phyloP scores from a whole-genome alignment of 30 jellyfish, hydroid and myxozoan species.

The Haliclystus octoradiatus region DNA sequence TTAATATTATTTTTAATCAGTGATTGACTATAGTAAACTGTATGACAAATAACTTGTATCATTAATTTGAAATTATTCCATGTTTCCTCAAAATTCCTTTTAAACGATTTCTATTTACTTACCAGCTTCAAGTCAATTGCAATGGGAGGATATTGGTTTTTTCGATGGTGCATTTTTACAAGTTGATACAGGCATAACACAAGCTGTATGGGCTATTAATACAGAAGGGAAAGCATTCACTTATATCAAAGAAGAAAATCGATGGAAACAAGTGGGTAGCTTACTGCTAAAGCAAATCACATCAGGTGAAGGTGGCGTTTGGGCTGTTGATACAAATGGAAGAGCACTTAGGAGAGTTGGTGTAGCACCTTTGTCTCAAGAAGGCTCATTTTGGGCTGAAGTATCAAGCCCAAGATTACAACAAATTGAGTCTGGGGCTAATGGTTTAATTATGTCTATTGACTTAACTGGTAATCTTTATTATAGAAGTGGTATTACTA shows the following conservation, averaged over 20 bases:
- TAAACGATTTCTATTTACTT: too few species aligned
- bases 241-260: slow-evolving; percentile 6
- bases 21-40: too few species aligned
- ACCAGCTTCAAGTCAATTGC: slow-evolving; percentile 3
- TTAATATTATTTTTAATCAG: too few species aligned
- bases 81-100: too few species aligned
- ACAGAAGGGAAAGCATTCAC: slow-evolving; percentile 22
- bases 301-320: slow-evolving; percentile 87
- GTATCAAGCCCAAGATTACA: slow-evolving; percentile 16
- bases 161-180: slow-evolving; percentile 6
- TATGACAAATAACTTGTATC: too few species aligned
- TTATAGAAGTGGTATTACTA: slow-evolving; percentile 22
- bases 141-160: slow-evolving; percentile 14
- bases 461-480: slow-evolving; percentile 27
- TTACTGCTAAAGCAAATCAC: slow-evolving; percentile 33
- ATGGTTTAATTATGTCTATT: slow-evolving; percentile 48
- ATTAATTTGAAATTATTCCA: too few species aligned
- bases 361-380: slow-evolving; percentile 44
- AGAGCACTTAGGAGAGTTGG: slow-evolving; percentile 17
- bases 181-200: slow-evolving; percentile 46
- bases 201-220: slow-evolving; percentile 50
- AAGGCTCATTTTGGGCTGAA: slow-evolving; percentile 40
- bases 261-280: slow-evolving; percentile 29
- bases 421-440: slow-evolving; percentile 74
- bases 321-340: slow-evolving; percentile 57